Conservation (phyloP, 2,113 vertebrate species). For the Nesoenas mayeri region DNA sequence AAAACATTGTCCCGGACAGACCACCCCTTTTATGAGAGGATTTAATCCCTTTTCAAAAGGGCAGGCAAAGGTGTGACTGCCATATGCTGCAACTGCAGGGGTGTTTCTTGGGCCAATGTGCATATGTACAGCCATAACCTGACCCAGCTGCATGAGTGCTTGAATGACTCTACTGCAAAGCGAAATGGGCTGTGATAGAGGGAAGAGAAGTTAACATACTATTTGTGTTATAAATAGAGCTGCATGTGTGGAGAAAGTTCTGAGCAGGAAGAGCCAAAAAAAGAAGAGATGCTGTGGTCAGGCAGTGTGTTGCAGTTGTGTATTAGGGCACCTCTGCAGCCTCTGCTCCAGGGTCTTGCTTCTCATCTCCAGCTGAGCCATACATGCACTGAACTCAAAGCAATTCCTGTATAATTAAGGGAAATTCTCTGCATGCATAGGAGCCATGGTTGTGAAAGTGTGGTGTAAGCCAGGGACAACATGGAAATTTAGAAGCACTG, state of each 20-base stretch:
- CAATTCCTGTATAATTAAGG: too few species aligned
- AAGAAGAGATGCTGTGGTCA: not conserved
- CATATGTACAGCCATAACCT: rapidly evolving
- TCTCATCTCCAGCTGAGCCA: not conserved
- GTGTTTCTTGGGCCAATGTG: not conserved
- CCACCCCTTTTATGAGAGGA: not conserved
- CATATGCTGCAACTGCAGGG: not conserved
- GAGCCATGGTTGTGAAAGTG: not conserved
- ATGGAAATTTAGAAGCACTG: not conserved
- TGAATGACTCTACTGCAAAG: not conserved
- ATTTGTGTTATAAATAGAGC: not conserved
- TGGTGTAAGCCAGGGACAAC: not conserved
- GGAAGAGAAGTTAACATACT: not conserved
- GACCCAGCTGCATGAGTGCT: not conserved
- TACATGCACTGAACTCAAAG: not conserved
- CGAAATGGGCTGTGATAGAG: not conserved
- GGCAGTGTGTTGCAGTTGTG: not conserved
- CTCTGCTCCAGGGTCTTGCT: not conserved
- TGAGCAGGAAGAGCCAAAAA: not conserved
- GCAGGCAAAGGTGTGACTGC: not conserved
- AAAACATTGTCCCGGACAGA: not conserved
- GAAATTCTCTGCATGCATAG: not conserved
- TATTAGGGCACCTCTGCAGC: not conserved
- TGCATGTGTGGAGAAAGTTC: not conserved
- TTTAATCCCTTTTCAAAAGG: not conserved